Conservation (phyloP, 2,888 invertebrate species). For the Bombylius discolor region DNA sequence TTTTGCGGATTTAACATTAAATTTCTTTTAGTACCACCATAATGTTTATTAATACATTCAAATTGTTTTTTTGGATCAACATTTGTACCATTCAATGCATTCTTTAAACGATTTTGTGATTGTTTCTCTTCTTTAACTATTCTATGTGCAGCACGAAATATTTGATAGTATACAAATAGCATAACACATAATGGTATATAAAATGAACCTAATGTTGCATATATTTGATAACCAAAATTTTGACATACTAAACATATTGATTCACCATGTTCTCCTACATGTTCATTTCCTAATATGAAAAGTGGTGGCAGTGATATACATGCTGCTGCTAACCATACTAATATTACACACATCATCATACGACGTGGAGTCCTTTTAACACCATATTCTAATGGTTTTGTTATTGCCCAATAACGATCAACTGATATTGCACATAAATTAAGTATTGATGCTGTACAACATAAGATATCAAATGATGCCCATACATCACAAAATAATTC, state of each 20-base stretch:
- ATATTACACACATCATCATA: conserved; percentile 78
- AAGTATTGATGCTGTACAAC: conserved; percentile 95
- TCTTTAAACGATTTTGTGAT: conserved; percentile 74
- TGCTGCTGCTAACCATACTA: conserved; percentile 88
- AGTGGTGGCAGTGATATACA: conserved; percentile 88
- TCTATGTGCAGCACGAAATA: conserved; percentile 82
- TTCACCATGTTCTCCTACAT: conserved; percentile 45
- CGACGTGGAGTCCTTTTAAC: conserved; percentile 85
- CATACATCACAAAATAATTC: conserved; percentile 84
- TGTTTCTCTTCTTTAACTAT: conserved; percentile 85
- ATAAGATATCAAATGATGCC: conserved; percentile 94
- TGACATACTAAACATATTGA: conserved; percentile 80
- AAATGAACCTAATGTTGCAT: conserved; percentile 90
- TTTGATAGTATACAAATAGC: conserved; percentile 94
- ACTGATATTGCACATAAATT: conserved; percentile 97
- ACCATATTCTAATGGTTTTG: conserved; percentile 88
- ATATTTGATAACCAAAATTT: conserved; percentile 91
- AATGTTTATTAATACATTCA: conserved; percentile 8
- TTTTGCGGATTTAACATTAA: conserved; percentile 48
- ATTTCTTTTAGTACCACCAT: conserved; percentile 14
- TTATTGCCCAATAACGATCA: conserved; percentile 86
- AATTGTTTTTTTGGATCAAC: conserved; percentile 21
- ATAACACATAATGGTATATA: conserved; percentile 93
- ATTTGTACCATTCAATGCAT: conserved; percentile 55
- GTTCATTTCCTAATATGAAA: conserved; percentile 77